Base-by-base conservation (phyloP, 2,888 invertebrate genomes). In the Aphidius colemani region DNA sequence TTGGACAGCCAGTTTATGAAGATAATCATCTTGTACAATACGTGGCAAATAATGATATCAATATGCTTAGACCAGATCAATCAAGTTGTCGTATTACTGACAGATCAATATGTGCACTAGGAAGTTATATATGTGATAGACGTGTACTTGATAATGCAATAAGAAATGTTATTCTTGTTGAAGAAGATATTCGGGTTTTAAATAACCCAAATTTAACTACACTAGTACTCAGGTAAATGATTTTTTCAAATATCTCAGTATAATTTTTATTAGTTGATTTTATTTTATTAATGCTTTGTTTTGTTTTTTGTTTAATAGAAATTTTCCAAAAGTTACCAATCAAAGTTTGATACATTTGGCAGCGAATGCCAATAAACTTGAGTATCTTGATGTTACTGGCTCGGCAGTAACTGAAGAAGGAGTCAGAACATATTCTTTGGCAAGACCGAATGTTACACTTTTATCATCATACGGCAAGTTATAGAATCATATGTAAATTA, bases 291-390 rank as follows among this genome's bases (percentile, higher is more conserved):
- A 53, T 10, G 65, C 2, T 18, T 18, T 30, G 30, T 5, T 30
- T 30, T 5, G 3, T 30, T 4, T 30, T 61, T 68, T 51, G 53
- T 18, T 58, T 53, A 11, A 82, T 86, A 86, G 87, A 1, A 88
- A 90, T 6, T 91, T 87, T 72, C 83, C 85, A 6, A 83, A 84
- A 62, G 86, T 91, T 0, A 90, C 90, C 0, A 86, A 91, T 72
- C 79, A 84, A 7, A 88, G 88, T 53, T 75, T 91, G 13, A 77
- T 81, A 10, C 89, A 90, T 75, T 77, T 90, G 58, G 86, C 86
- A 0, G 84, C 85, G 0, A 87, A 88, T 0, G 88, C 89, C 0
- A 88, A 88, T 0, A 78, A 84, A 62, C 76, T 91, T 10, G 76
- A 82, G 7, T 82, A 81, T 39, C 76, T 93, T 0, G 91, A 93